Conservation (phyloP, 2,113 vertebrate genomes). For the Mellivora capensis region DNA sequence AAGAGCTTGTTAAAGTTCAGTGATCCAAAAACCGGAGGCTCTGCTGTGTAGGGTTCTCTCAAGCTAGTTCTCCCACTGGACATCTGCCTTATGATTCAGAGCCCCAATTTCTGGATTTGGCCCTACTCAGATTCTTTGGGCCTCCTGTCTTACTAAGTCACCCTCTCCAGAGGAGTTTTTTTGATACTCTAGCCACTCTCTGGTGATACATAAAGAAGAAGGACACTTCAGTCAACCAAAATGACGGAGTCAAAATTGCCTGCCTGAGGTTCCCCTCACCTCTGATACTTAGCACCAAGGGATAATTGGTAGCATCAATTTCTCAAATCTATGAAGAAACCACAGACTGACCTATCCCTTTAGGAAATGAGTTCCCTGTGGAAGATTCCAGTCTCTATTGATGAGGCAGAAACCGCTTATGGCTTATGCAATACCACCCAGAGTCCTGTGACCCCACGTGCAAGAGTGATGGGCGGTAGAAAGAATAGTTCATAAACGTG, state of each 20-base stretch:
- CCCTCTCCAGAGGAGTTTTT: neutral
- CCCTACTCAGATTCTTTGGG: neutral
- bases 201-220: neutral
- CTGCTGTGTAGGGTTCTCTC: neutral
- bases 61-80: neutral
- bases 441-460: neutral
- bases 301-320: neutral
- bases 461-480: neutral
- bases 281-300: neutral
- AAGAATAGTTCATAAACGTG: neutral
- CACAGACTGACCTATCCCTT: neutral
- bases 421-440: neutral
- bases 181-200: neutral
- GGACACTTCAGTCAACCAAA: neutral
- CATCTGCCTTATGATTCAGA: neutral
- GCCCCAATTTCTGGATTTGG: neutral
- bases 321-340: neutral
- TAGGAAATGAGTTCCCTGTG: neutral
- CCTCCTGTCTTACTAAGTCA: neutral
- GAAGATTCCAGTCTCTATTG: neutral
- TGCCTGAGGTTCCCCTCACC: neutral
- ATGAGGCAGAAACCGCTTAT: neutral
- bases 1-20: neutral
- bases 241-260: neutral
- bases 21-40: neutral